These are phyloP conservation scores for Parnassius smintheus DNA, from an alignment of 2,888 invertebrate species.

Conservation along the genomic window DNA sequence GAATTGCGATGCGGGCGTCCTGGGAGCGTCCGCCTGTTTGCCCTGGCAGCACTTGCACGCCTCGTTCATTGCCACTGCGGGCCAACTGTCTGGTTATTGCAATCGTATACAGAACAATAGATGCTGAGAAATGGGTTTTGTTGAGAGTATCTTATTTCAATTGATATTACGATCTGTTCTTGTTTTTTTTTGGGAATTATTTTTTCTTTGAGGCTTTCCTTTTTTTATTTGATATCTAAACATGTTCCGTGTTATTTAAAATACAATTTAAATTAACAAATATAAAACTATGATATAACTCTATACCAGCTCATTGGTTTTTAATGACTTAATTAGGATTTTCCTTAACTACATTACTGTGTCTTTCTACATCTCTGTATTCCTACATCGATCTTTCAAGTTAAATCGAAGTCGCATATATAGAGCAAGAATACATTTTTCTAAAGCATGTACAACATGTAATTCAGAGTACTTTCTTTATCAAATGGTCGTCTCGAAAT, in stretches of 20 bases:
- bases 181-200: background rate
- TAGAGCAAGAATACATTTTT: too few species aligned
- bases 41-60: conserved; percentile 5
- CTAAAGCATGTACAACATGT: too few species aligned
- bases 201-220: background rate
- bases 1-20: conserved; percentile 18
- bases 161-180: background rate
- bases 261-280: background rate
- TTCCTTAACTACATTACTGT: too few species aligned
- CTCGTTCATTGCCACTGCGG: conserved; percentile 5
- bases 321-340: too few species aligned
- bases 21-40: conserved; percentile 8
- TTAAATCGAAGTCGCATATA: too few species aligned
- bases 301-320: too few species aligned
- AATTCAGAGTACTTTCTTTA: background rate
- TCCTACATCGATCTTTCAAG: too few species aligned
- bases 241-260: background rate
- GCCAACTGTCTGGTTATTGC: background rate
- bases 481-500: conserved; percentile 15
- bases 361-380: too few species aligned
- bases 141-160: background rate
- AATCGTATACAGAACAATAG: background rate
- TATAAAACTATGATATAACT: too few species aligned
- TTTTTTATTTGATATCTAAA: background rate
- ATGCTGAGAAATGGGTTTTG: background rate